Base-by-base conservation (phyloP, 1,140 invertebrate genomes). In the Formica exsecta region DNA sequence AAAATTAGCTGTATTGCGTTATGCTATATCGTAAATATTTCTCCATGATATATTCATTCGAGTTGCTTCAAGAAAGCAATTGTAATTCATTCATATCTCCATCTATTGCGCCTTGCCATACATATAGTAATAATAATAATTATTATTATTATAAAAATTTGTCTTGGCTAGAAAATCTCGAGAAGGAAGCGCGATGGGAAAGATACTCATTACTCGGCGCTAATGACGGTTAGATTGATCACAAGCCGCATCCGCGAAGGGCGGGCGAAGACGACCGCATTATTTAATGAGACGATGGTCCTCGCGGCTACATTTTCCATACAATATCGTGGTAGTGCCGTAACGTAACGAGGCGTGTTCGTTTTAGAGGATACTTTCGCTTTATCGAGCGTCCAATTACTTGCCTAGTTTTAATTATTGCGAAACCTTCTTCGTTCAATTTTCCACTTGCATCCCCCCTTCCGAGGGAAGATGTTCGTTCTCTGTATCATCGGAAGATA, bases 181-280 rank as follows among this genome's bases (percentile, higher is more conserved):
- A 57, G 61, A 36, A 38, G 19, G 25, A 41, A 54, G 36, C 19
- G 22, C 81, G 59, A 68, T 68, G 83, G 57, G 73, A 79, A 70
- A 61, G 51, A 38, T 86, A 68, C 65, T 80, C 61, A 62, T 68
- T 86, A 62, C 77, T 62, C 25, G 51, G 83, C 32, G 32, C 44
- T 85, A 83, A 83, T 83, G 79, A 83, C 29, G 16, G 68, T 62
- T 81, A 81, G 51, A 54, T 81, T 71, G 66, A 73, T 81, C 73
- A 83, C 68, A 83, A 73, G 38, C 38, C n/a, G 54, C 38, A 68
- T 68, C 64, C 59, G 64, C 65, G 44, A 80, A 80, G 64, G 44
- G 57, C 54, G 68, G 44, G 25, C 68, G 51, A 81, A 73, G 79
- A 44, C 79, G 79, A 38, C 38, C 38, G 25, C n/a, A 25, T 25